Conservation (phyloP, 2,113 vertebrate species). For the Pteropus alecto region DNA sequence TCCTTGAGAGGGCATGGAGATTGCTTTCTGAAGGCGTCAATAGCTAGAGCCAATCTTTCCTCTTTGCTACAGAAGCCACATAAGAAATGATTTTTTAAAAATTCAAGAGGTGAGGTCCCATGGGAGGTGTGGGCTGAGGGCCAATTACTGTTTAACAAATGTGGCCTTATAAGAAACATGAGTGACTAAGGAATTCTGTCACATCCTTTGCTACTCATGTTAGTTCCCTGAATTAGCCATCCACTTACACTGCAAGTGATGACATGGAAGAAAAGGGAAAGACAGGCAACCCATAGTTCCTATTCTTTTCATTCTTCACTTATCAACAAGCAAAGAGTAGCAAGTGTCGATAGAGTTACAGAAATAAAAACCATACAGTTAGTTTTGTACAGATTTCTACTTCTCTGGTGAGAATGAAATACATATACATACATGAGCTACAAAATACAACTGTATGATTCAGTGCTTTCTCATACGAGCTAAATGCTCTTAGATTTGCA, state of each 20-base stretch:
- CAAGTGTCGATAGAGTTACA: not conserved
- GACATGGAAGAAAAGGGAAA: not conserved
- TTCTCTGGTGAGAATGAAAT: not conserved
- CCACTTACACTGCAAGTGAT: not conserved
- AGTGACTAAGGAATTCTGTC: not conserved
- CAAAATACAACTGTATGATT: not conserved
- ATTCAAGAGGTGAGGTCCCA: not conserved
- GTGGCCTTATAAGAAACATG: not conserved
- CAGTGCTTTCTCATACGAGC: not conserved
- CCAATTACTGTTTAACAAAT: not conserved
- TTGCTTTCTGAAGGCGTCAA: not conserved
- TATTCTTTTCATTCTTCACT: not conserved
- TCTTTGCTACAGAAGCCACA: not conserved
- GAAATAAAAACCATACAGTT: not conserved
- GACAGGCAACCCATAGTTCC: not conserved
- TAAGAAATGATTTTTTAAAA: not conserved
- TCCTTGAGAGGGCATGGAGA: not conserved
- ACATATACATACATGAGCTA: not conserved
- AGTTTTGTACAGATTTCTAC: not conserved
- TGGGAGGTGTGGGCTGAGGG: not conserved
- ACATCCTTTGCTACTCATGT: not conserved
- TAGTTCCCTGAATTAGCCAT: not conserved
- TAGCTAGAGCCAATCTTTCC: not conserved
- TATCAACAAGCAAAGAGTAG: not conserved
- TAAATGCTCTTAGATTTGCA: not conserved